phyloP scores from a whole-genome alignment of 2,113 vertebrate species.

The Trematocara unimaculatum region DNA sequence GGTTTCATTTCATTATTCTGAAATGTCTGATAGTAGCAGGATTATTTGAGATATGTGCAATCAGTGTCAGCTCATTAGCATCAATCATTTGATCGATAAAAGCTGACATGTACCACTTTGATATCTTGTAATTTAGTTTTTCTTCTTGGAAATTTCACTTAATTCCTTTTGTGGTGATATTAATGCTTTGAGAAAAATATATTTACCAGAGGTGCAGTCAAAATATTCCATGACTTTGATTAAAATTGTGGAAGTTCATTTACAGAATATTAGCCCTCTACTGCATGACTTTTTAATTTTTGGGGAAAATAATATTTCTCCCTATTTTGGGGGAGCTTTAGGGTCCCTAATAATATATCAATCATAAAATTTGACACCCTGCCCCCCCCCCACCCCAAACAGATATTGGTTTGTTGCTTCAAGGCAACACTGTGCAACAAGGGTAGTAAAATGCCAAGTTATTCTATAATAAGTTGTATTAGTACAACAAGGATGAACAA shows the following conservation, averaged over 20 bases:
- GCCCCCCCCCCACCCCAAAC: too few species aligned
- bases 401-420: too few species aligned
- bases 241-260: background rate
- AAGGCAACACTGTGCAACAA: too few species aligned
- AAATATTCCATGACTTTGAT: background rate
- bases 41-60: background rate
- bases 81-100: background rate
- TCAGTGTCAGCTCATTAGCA: background rate
- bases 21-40: background rate
- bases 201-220: background rate
- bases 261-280: background rate
- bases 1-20: background rate
- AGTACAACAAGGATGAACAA: too few species aligned
- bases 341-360: too few species aligned
- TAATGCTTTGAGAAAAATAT: background rate
- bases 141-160: background rate
- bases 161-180: background rate
- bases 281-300: too few species aligned
- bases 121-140: background rate
- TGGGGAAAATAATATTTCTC: too few species aligned
- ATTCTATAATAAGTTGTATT: too few species aligned
- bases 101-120: background rate
- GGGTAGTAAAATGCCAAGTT: too few species aligned
- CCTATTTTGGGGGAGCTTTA: too few species aligned
- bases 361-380: too few species aligned